Conservation (phyloP, 2,113 vertebrate genomes). For the Podarcis raffonei region DNA sequence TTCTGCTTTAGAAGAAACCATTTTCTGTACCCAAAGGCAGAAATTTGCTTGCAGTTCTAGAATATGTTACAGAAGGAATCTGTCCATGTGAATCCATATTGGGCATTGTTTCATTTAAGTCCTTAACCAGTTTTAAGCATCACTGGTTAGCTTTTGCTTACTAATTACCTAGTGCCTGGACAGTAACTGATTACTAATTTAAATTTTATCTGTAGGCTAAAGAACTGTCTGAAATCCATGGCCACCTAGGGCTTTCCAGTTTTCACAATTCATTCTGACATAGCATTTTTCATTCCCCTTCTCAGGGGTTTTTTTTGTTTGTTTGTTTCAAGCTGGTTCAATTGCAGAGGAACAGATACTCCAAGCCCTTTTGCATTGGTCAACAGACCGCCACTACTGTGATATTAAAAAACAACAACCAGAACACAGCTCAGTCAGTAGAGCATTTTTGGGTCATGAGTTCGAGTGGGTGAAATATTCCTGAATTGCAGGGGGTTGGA, state of each 20-base stretch:
- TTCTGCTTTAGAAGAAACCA: constrained; percentile 2
- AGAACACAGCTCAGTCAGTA: no score
- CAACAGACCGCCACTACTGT: not conserved
- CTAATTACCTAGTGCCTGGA: constrained; percentile 15
- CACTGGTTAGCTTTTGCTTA: constrained; percentile 29
- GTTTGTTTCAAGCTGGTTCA: no score
- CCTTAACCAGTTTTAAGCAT: constrained; percentile 36
- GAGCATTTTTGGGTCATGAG: no score
- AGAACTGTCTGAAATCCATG: constrained; percentile 13
- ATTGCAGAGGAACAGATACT: no score
- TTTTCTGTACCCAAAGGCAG: not conserved
- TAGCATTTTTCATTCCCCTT: not conserved
- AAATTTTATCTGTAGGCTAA: constrained; percentile 30
- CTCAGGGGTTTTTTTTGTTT: no score
- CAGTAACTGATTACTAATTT: constrained; percentile 32
- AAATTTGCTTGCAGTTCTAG: constrained; percentile 8
- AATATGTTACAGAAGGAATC: not conserved
- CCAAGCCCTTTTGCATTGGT: not conserved
- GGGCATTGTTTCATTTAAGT: constrained; percentile 17
- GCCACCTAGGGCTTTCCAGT: not conserved
- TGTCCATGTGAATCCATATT: constrained; percentile 12
- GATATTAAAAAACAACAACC: not conserved
- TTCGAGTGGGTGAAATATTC: no score
- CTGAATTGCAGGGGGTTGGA: no score
- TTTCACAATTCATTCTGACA: not conserved